A percentile compares a stretch with the other conserved stretches of the same genome.
Evolutionary conservation across 2,797 vertebrate species (phyloP).

Genomic region (Poeciliopsis presidionis): DNA sequence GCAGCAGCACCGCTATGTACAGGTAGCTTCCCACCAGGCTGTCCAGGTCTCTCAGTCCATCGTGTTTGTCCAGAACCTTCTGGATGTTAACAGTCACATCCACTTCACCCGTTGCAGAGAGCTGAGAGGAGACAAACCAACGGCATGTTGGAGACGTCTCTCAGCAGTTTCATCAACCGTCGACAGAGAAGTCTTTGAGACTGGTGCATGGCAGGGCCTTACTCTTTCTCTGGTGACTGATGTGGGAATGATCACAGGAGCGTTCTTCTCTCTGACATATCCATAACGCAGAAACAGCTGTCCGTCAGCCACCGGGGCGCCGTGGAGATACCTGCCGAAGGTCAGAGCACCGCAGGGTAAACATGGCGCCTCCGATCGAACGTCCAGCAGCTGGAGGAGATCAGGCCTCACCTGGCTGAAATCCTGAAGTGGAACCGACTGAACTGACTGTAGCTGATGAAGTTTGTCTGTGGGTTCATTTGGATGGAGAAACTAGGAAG

Average conservation of each 20-base stretch:
- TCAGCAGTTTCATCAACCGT: not conserved
- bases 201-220: constrained; percentile 27
- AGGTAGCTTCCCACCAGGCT: constrained; percentile 81
- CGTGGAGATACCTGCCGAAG: constrained; percentile 85
- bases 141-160: not conserved
- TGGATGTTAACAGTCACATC: constrained; percentile 79
- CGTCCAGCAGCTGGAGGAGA: not conserved
- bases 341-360: not conserved
- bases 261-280: constrained; percentile 71
- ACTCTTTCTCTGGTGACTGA: constrained; percentile 76
- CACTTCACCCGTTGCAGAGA: constrained; percentile 73
- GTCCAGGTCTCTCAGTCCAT: constrained; percentile 71
- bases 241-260: constrained; percentile 81
- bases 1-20: constrained; percentile 83
- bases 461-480: constrained; percentile 84
- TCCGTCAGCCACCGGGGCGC: constrained; percentile 78
- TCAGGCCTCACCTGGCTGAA: constrained; percentile 81
- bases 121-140: constrained; percentile 29
- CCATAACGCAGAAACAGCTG: constrained; percentile 86
- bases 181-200: not conserved
- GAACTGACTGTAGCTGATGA: constrained; percentile 83
- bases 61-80: constrained; percentile 64
- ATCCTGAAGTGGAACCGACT: constrained; percentile 84
- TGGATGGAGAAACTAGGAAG: constrained; percentile 88
- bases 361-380: not conserved